Evolutionary conservation across 2,888 invertebrate genomes (phyloP).

Genomic region (Drosophila atripex): DNA sequence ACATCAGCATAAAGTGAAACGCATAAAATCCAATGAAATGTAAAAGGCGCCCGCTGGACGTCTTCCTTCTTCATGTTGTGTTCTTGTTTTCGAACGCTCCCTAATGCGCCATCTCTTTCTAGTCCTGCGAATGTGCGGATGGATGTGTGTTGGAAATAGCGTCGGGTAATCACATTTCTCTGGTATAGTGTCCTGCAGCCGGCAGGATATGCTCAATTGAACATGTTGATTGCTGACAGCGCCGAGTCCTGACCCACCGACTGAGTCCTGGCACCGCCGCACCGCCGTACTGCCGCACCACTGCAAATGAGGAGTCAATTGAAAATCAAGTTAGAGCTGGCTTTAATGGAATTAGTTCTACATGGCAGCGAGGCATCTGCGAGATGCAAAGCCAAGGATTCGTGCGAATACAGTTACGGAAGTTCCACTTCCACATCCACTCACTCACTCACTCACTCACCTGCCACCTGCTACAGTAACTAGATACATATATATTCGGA

Average conservation of each 20-base stretch:
- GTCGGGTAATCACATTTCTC: constrained; percentile 74
- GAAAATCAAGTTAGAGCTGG: constrained; percentile 79
- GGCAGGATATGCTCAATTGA: constrained; percentile 78
- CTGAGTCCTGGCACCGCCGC: background rate
- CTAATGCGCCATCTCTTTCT: background rate
- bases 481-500: background rate
- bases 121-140: constrained; percentile 12
- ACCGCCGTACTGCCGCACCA: background rate
- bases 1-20: constrained; percentile 80
- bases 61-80: constrained; percentile 42
- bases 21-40: constrained; percentile 80
- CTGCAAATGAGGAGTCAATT: constrained; percentile 77
- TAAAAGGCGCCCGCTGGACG: constrained; percentile 68
- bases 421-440: constrained; percentile 30
- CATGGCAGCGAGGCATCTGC: constrained; percentile 45
- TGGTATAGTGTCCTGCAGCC: constrained; percentile 60
- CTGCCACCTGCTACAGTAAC: background rate
- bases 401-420: constrained; percentile 16
- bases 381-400: constrained; percentile 51
- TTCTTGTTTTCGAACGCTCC: constrained; percentile 13
- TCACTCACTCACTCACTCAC: constrained; percentile 6
- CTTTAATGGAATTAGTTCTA: constrained; percentile 79
- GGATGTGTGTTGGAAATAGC: constrained; percentile 68
- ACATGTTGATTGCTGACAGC: constrained; percentile 79
- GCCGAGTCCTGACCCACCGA: constrained; percentile 35